Conservation (phyloP, 2,797 vertebrate genomes). For the Spinus olivaceus region DNA sequence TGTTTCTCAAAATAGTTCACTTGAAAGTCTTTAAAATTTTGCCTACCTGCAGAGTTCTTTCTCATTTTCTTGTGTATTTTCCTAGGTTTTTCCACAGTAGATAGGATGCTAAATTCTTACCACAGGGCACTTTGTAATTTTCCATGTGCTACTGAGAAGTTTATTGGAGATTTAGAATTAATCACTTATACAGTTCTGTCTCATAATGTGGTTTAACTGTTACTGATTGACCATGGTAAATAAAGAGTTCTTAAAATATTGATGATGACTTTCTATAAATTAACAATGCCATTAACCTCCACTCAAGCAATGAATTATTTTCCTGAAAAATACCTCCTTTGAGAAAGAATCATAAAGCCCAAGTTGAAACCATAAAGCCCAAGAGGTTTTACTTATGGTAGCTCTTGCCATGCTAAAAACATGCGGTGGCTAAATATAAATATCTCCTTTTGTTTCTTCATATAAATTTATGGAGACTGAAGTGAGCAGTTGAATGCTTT, state of each 20-base stretch:
- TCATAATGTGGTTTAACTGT: neutral
- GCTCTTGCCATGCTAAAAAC: neutral
- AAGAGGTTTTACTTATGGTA: neutral
- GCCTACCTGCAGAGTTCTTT: neutral
- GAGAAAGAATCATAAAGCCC: neutral
- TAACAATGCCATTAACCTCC: neutral
- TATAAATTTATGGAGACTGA: neutral
- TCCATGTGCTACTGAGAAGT: conserved; percentile 33
- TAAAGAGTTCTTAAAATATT: neutral
- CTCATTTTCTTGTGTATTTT: neutral
- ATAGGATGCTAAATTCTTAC: neutral
- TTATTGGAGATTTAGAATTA: conserved; percentile 25
- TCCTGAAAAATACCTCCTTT: neutral
- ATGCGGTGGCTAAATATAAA: neutral
- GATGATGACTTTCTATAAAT: neutral
- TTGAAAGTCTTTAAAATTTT: neutral
- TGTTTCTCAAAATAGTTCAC: neutral
- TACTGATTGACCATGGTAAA: neutral
- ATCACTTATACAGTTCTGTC: neutral
- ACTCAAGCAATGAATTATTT: neutral
- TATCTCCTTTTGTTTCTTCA: neutral
- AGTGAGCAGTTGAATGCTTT: neutral
- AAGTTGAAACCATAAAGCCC: neutral
- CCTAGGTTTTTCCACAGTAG: neutral
- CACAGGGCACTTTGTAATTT: conserved; percentile 41